Base-by-base conservation (phyloP, 2,888 invertebrate genomes). In the Scaptomyza flava region DNA sequence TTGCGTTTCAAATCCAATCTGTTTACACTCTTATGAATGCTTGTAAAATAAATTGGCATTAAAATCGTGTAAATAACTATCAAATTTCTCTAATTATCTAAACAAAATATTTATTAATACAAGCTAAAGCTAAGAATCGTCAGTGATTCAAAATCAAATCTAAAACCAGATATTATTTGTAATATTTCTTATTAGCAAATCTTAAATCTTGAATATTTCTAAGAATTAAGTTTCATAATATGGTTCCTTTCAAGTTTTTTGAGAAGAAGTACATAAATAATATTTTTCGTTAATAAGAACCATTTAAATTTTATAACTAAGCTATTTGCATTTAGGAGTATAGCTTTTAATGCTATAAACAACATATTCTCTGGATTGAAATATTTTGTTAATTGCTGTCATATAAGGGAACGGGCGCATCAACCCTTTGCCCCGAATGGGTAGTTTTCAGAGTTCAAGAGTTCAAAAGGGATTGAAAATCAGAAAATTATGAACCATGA, bases 391-490 rank as follows among this genome's bases (percentile, higher is more conserved):
- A 42, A 70, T 38, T 70, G 36, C 17, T 12, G 31, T 51, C 34
- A 17, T 31, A 53, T 20, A 9, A 20, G 11, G 7, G 12, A 6
- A 5, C 20, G 17, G 68, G 36, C 11, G 17, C 14, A 48, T 11
- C 65, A 59, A 72, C 73, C 72, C 73, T 46, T 60, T 47, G 5
- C 8, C 9, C n/a, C 4, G 30, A 4, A 23, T n/a, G 27, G 30
- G 36, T 48, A 17, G 14, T 14, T 47, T 36, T 0, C n/a, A 31
- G 23, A 54, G 72, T 59, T 66, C 72, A 71, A 71, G 41, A 71
- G 71, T 66, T 71, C 48, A 72, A 17, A 50, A 54, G 53, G 38
- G 53, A 41, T 17, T 45, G 5, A 12, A 53, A 58, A 45, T 41
- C 23, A 11, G 9, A 46, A 33, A 23, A 11, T 17, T 62, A 45